Base-by-base conservation (phyloP, 1,140 invertebrate species). In the Pristionchus pacificus region DNA sequence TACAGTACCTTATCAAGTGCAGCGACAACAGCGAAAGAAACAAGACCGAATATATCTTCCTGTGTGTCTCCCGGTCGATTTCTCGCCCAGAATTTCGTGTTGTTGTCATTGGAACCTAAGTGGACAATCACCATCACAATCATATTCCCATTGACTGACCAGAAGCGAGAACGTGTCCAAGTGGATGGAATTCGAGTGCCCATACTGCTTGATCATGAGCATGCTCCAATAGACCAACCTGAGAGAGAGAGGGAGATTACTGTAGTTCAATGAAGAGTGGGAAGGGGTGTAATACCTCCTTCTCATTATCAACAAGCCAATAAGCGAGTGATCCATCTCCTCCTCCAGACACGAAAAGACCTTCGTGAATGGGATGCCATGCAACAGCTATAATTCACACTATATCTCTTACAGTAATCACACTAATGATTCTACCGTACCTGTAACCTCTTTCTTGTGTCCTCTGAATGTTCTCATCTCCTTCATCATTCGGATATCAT, bases 181-280 rank as follows among this genome's bases (percentile, higher is more conserved):
- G 85, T 0, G 97, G 97, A 88, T 99, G 97, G 96, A 97, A 99
- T 27, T 93, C 92, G 74, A 99, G 86, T 19, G 93, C 93, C 96
- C 96, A 98, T 0, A 99, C 93, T 82, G 97, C 97, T 79, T 93
- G 96, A 85, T 99, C 96, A 85, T 99, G 96, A 29, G 95, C 96
- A 81, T 94, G 91, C 86, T 98, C 95, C 80, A 99, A 96, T 29
- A 91, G 90, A 2, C 95, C 96, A 31, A 99, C 91, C 88, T 98
- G 96, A 86, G 97, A 96, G 80, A 97, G 94, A 74, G 92, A 25
- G n/a, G 70, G 6, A 70, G 65, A 63, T 49, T 31, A 55, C 62
- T 6, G 57, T 55, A 2, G 10, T 67, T 58, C 28, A 32, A 15
- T 32, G 63, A 65, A 66, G 77, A 75, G 6, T 19, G 38, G 19